phyloP scores from a whole-genome alignment of 1,140 invertebrate species.

The Scaptomyza pallida region DNA sequence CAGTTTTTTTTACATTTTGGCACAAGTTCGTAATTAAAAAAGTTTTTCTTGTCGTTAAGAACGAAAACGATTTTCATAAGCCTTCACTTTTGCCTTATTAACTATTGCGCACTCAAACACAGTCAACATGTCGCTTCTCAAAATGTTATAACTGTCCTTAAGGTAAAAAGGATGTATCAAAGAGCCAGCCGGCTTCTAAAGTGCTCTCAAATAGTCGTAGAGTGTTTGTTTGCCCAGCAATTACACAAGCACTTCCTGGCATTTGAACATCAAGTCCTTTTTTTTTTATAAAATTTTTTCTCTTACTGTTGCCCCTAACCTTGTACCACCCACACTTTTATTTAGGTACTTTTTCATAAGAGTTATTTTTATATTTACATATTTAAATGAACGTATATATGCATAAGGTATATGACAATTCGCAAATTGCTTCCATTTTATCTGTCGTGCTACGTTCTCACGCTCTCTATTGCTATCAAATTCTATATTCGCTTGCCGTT shows the following conservation, averaged over 20 bases:
- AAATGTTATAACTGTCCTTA: slow-evolving; percentile 18
- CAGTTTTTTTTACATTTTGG: neutral
- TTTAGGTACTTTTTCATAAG: slow-evolving; percentile 22
- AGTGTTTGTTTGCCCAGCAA: slow-evolving; percentile 48
- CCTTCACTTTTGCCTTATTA: slow-evolving; percentile 30
- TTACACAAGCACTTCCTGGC: slow-evolving; percentile 42
- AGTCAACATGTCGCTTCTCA: slow-evolving; percentile 1
- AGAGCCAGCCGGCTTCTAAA: neutral
- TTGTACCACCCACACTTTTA: neutral
- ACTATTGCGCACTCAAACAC: neutral
- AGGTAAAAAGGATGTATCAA: slow-evolving; percentile 16
- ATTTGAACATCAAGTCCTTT: slow-evolving; percentile 14
- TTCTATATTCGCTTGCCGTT: neutral
- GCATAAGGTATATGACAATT: slow-evolving; percentile 20
- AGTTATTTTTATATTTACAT: neutral
- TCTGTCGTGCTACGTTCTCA: neutral
- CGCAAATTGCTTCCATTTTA: neutral
- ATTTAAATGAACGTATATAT: slow-evolving; percentile 24
- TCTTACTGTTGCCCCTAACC: neutral
- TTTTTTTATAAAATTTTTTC: neutral
- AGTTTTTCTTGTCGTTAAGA: slow-evolving; percentile 6
- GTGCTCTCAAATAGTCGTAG: slow-evolving; percentile 26
- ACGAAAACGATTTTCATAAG: slow-evolving; percentile 9
- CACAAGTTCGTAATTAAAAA: slow-evolving; percentile 18
- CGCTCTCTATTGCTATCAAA: neutral